Evolutionary conservation across 2,113 vertebrate species (phyloP).

Genomic region (Azemiops feae): DNA sequence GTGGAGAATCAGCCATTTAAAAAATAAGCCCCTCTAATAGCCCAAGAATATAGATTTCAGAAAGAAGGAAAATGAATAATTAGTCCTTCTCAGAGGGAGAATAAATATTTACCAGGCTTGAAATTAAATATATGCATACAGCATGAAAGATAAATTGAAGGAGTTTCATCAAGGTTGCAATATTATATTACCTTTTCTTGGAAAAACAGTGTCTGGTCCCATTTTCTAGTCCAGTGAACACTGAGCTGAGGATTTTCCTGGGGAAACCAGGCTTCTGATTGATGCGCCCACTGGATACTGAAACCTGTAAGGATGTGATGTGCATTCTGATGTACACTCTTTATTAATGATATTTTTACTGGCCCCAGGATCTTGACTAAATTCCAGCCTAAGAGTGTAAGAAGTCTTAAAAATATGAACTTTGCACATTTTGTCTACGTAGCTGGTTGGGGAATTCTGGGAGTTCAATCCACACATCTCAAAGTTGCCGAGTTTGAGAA

Average conservation of each 20-base stretch:
- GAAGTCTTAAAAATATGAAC: neutral
- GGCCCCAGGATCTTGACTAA: neutral
- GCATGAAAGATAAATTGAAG: constrained; percentile 45
- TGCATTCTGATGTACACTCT: neutral
- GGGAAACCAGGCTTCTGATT: constrained; percentile 13
- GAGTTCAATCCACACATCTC: neutral
- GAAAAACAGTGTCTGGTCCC: constrained; percentile 23
- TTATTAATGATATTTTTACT: neutral
- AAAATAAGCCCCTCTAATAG: constrained; percentile 24
- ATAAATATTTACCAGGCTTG: constrained; percentile 71
- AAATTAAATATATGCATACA: constrained; percentile 63
- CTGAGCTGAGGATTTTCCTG: constrained; percentile 14
- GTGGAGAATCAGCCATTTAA: constrained; percentile 25
- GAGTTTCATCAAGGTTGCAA: constrained; percentile 36
- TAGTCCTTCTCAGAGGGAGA: constrained; percentile 51
- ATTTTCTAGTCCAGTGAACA: constrained; percentile 1
- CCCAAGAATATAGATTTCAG: constrained; percentile 41
- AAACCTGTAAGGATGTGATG: neutral
- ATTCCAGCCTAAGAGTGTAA: neutral
- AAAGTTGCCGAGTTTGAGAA: neutral
- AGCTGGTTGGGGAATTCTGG: neutral
- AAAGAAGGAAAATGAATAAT: constrained; percentile 52
- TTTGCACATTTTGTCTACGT: neutral
- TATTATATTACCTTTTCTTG: constrained; percentile 32
- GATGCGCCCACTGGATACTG: constrained; percentile 14